Evolutionary conservation across 2,113 vertebrate species (phyloP).

Genomic region (Esox niger): DNA sequence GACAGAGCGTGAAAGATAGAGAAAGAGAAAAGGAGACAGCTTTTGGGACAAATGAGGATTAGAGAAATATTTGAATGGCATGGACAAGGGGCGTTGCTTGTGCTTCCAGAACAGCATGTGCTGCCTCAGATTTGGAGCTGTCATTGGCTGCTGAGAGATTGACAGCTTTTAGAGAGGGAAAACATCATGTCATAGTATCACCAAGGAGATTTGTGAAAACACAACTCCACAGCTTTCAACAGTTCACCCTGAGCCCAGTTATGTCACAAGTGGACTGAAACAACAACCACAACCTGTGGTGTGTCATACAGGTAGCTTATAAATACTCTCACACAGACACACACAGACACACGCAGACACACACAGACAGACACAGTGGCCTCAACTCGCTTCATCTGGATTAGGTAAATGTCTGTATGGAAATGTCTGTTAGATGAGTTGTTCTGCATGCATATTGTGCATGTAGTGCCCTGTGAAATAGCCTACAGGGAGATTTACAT

Average conservation of each 20-base stretch:
- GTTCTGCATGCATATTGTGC: too few relatives aligned
- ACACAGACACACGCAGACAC: too few relatives aligned
- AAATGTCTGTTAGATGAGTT: too few relatives aligned
- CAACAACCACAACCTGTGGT: too few relatives aligned
- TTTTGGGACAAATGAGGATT: not conserved
- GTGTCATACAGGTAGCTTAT: too few relatives aligned
- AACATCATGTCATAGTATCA: conserved; percentile 35
- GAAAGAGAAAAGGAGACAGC: not conserved
- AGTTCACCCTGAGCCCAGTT: conserved; percentile 17
- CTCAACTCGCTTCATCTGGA: too few relatives aligned
- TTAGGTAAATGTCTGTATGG: too few relatives aligned
- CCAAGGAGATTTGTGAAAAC: conserved; percentile 39
- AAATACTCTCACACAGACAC: not conserved
- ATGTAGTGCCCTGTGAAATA: too few relatives aligned
- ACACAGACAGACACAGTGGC: too few relatives aligned
- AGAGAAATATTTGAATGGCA: conserved; percentile 8
- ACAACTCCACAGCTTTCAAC: conserved; percentile 7
- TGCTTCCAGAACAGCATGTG: conserved; percentile 47
- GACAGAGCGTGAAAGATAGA: not conserved
- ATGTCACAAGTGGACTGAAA: too few relatives aligned
- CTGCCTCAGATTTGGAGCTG: conserved; percentile 36
- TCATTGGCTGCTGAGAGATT: conserved; percentile 57
- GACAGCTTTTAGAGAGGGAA: conserved; percentile 45
- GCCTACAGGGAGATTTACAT: too few relatives aligned
- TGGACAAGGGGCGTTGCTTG: not conserved